Evolutionary conservation across 1,140 invertebrate genomes (phyloP), one percentile per base, ranked within the genome.

Genomic region (Diabrotica undecimpunctata): DNA sequence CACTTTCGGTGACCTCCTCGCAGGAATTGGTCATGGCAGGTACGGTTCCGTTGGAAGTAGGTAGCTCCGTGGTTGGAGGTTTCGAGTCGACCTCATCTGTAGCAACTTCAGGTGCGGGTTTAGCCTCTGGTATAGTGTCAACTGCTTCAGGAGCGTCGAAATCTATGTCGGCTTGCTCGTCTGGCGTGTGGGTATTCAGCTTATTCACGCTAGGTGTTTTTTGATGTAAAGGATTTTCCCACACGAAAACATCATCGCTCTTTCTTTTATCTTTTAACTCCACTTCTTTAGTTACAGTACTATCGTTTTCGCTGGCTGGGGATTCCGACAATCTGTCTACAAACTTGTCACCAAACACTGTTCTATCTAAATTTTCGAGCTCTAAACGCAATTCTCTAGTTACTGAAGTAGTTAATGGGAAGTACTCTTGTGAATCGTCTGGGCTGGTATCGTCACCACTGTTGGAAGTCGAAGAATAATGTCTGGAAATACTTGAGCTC

Each of bases 401-500:
- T 79, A 93, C 90, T 1, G 91, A 91, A 0, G 90, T 93, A 4
- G 90, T 92, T 88, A 94, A 90, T 8, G 91, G 91, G 75, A 89
- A 90, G 78, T 92, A 94, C 74, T 93, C 91, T 71, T 85, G 83
- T 0, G 87, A 87, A 79, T 92, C 90, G 72, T 94, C 90, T 0
- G 89, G 89, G 65, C 89, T 89, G 64, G 82, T 85, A 12, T 86
- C 84, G 41, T 87, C 86, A 60, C 87, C 75, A 5, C 75, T 75
- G 46, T 72, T 74, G 35, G 74, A 74, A 38, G 76, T 75, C 0
- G 75, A 75, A 5, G 76, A 78, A 63, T 62, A 66, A 62, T 70
- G 53, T 53, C 72, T 66, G 10, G 69, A 65, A 54, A 71, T 54
- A 53, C 79, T 80, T 7, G 79, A 80, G 6, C 79, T 81, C 63